phyloP scores from a whole-genome alignment of 2,113 vertebrate species.

The Lophius piscatorius region DNA sequence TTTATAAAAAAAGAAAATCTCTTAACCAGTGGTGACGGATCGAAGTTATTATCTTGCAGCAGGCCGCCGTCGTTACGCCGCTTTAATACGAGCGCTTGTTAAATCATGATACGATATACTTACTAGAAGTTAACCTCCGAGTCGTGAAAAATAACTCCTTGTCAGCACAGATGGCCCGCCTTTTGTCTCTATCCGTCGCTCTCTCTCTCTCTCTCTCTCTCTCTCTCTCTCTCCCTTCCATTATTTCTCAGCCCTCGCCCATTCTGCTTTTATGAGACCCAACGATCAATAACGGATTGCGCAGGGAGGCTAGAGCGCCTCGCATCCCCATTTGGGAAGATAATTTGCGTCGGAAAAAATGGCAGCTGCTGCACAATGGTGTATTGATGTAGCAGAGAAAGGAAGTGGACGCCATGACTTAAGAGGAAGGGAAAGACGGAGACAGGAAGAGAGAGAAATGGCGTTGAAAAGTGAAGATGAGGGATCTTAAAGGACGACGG shows the following conservation, averaged over 20 bases:
- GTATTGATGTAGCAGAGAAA: conserved; percentile 87
- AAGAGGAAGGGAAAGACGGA: conserved; percentile 23
- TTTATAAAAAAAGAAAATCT: neutral
- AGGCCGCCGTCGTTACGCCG: conserved; percentile 1
- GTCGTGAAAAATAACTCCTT: conserved; percentile 86
- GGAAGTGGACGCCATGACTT: conserved; percentile 43
- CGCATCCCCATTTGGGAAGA: conserved; percentile 74
- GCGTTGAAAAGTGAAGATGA: conserved; percentile 9
- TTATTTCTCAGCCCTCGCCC: conserved; percentile 46
- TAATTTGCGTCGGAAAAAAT: conserved; percentile 87
- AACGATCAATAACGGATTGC: conserved; percentile 92
- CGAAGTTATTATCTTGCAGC: conserved; percentile 8
- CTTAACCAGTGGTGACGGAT: neutral
- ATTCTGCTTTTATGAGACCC: conserved; percentile 84
- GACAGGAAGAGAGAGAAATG: conserved; percentile 8
- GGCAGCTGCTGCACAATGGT: conserved; percentile 78
- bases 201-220: conserved; percentile 26
- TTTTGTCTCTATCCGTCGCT: conserved; percentile 59
- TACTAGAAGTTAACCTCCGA: conserved; percentile 96
- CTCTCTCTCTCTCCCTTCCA: conserved; percentile 31
- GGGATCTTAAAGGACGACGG: conserved; percentile 3
- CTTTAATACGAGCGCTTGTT: conserved; percentile 68
- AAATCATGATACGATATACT: conserved; percentile 93
- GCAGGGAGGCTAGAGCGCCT: conserved; percentile 77
- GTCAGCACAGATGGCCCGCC: conserved; percentile 79